These are phyloP conservation scores for Ariopsis seemanni DNA, from an alignment of 2,113 vertebrate genomes.

Conservation along the genomic window DNA sequence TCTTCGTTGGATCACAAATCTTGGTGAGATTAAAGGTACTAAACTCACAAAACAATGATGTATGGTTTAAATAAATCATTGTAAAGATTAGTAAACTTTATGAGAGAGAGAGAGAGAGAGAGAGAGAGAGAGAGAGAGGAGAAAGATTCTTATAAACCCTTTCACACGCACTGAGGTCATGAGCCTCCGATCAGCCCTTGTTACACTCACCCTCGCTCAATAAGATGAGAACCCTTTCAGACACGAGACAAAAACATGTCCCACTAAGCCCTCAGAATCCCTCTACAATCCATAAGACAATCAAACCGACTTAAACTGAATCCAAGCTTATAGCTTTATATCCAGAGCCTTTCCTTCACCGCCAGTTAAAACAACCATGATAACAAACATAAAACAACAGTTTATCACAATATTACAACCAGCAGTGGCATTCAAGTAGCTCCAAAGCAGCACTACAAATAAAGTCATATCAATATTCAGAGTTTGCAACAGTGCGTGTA, in stretches of 20 bases:
- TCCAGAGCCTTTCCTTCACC: neutral
- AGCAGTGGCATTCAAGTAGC: neutral
- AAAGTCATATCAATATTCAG: conserved; percentile 6
- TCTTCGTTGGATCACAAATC: neutral
- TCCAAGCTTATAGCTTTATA: neutral
- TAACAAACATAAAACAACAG: neutral
- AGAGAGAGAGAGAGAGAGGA: conserved; percentile 18
- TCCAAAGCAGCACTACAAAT: conserved; percentile 6
- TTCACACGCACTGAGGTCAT: conserved; percentile 16
- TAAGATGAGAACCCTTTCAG: conserved; percentile 14
- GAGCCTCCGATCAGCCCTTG: conserved; percentile 42
- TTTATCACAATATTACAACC: neutral
- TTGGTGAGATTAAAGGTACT: neutral
- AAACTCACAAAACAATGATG: neutral
- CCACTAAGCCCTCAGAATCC: neutral
- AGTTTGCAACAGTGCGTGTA: neutral
- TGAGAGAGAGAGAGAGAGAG: conserved; percentile 5
- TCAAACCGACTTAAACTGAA: neutral
- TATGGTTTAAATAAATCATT: neutral
- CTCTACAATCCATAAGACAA: conserved; percentile 2
- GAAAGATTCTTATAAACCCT: conserved; percentile 39
- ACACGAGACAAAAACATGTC: neutral
- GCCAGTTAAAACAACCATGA: neutral
- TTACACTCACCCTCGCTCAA: conserved; percentile 12
- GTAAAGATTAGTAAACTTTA: conserved; percentile 31